Evolutionary conservation across 2,113 vertebrate genomes (phyloP), one percentile per base, ranked within the genome.

Genomic region (Pterocles burchelli): DNA sequence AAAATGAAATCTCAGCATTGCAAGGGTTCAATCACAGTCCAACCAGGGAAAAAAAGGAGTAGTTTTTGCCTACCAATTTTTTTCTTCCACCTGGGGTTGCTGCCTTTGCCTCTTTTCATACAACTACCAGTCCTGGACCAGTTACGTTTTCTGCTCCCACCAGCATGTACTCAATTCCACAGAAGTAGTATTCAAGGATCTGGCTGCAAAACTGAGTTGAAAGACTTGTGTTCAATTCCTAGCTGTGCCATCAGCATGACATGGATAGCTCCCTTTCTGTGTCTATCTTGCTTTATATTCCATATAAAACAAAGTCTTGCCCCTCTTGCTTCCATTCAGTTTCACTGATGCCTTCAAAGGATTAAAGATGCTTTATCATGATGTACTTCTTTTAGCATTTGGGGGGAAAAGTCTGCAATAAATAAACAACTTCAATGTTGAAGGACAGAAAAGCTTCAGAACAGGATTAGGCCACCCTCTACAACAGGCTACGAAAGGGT

Each of bases 1-100:
- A 92, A 96, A 96, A 89, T 81, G 51, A 93, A 96, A 94, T 45
- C 51, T 22, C 63, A 65, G 41, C 19, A 11, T 73, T 85, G 62
- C 59, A 82, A 90, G 28, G 41, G 74, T 75, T 93, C 93, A 88
- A 14, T 52, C 46, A 77, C 22, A 88, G 85, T 63, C 43, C 68
- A 86, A 83, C 63, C 10, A 85, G 24, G 8, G 25, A 9, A 61
- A 52, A 48, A 61, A 71, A 36, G 4, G 8, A 82, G 22, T 3
- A 4, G 0, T 8, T 89, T 95, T 88, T 62, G 26, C 46, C 33
- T 57, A 48, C 20, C 14, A 18, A 11, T 63, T 63, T 66, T 95
- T 55, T 84, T 77, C 17, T 54, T 86, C 20, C 59, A 80, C 31
- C 29, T 54, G n/a, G 9, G 19, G 19, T 28, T 57, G 43, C 48